Percentiles rank a stretch among this genome's conserved stretches.
Conservation (phyloP, 1,140 invertebrate species). For the Orius insidiosus region DNA sequence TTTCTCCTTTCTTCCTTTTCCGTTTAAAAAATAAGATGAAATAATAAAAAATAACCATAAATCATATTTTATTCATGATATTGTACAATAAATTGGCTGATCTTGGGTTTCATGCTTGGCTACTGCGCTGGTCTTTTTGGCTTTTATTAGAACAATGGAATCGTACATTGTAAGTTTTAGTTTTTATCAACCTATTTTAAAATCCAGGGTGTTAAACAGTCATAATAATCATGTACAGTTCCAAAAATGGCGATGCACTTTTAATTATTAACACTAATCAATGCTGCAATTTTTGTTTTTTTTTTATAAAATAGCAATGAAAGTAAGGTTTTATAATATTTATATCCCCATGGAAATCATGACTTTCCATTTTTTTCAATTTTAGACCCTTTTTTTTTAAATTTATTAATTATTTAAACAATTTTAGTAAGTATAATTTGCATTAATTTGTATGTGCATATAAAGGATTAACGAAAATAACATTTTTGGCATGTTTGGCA, state of each 20-base stretch:
- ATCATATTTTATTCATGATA: too few relatives aligned
- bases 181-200: slow-evolving; percentile 1
- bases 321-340: not conserved
- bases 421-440: too few relatives aligned
- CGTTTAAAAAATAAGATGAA: too few relatives aligned
- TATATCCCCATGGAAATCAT: too few relatives aligned
- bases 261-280: slow-evolving; percentile 13
- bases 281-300: not conserved
- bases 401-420: too few relatives aligned
- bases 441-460: too few relatives aligned
- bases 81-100: slow-evolving; percentile 17
- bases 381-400: too few relatives aligned
- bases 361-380: too few relatives aligned
- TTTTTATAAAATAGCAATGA: not conserved
- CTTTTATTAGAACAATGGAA: slow-evolving; percentile 10
- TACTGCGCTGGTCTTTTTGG: slow-evolving; percentile 14
- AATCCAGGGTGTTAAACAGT: not conserved
- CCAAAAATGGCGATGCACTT: slow-evolving; percentile 2
- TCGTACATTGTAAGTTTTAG: slow-evolving; percentile 3
- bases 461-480: not conserved
- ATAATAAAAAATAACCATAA: not conserved
- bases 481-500: slow-evolving; percentile 5
- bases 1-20: slow-evolving; percentile 3
- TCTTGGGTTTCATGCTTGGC: slow-evolving; percentile 13
- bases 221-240: slow-evolving; percentile 3